Conservation (phyloP, 1,140 invertebrate genomes). For the Anthonomus grandis region DNA sequence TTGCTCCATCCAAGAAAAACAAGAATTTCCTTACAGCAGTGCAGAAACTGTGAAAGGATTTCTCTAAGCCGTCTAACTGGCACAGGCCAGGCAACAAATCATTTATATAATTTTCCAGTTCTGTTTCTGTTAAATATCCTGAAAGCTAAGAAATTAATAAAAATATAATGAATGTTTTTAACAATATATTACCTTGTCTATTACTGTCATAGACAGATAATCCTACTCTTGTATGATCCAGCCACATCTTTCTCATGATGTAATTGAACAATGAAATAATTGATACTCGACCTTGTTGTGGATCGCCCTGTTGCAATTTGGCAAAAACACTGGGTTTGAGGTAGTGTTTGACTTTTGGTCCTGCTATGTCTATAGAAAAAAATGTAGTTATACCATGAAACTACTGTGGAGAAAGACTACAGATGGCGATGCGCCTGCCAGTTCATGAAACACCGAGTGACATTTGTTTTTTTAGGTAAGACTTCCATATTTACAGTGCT, state of each 20-base stretch:
- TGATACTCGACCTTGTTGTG: slow-evolving; percentile 75
- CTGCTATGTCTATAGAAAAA: too few species aligned
- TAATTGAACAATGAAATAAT: slow-evolving; percentile 90
- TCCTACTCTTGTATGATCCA: slow-evolving; percentile 89
- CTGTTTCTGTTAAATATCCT: slow-evolving; percentile 82
- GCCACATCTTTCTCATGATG: slow-evolving; percentile 91
- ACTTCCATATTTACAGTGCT: too few species aligned
- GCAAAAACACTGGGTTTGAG: slow-evolving; percentile 84
- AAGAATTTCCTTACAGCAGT: slow-evolving; percentile 93
- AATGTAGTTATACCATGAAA: too few species aligned
- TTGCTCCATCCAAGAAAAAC: slow-evolving; percentile 89
- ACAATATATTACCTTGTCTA: slow-evolving; percentile 72
- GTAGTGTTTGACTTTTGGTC: slow-evolving; percentile 62
- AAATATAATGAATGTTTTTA: too few species aligned
- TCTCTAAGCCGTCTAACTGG: slow-evolving; percentile 84
- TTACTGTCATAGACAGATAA: slow-evolving; percentile 90
- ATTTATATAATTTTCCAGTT: slow-evolving; percentile 92
- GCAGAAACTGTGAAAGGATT: slow-evolving; percentile 93
- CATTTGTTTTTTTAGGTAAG: too few species aligned
- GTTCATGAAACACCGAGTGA: too few species aligned
- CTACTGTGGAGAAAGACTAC: too few species aligned
- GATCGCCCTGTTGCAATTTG: slow-evolving; percentile 78
- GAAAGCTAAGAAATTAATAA: too few species aligned
- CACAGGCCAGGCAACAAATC: slow-evolving; percentile 89
- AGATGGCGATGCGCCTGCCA: too few species aligned